Evolutionary conservation across 2,113 vertebrate genomes (phyloP).

Genomic region (Hystrix brachyura): DNA sequence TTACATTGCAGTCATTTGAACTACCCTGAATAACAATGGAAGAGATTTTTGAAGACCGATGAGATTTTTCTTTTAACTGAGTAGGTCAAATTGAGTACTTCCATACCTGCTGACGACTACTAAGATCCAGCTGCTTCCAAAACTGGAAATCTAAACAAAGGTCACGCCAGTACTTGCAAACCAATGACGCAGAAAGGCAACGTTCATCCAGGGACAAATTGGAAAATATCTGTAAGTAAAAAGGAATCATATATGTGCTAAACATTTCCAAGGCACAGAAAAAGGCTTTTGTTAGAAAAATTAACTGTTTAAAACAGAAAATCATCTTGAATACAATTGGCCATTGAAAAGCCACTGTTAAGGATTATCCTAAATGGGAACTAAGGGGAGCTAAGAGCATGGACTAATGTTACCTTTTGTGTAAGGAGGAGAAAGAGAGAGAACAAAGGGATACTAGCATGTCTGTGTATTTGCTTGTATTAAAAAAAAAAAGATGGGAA

Average conservation of each 20-base stretch:
- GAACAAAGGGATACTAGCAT: neutral
- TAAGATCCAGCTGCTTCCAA: slow-evolving; percentile 99
- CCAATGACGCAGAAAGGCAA: slow-evolving; percentile 96
- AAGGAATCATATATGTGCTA: neutral
- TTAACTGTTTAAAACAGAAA: slow-evolving; percentile 28
- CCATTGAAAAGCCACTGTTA: neutral
- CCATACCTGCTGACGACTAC: slow-evolving; percentile 97
- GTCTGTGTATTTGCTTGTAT: neutral
- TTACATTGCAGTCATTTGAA: neutral
- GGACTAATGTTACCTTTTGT: neutral
- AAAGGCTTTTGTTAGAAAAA: neutral
- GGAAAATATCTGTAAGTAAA: slow-evolving; percentile 94
- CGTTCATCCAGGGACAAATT: slow-evolving; percentile 97
- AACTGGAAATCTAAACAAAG: slow-evolving; percentile 99
- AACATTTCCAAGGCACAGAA: slow-evolving; percentile 27
- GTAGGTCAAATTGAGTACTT: neutral
- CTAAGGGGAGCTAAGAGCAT: neutral
- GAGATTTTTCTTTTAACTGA: slow-evolving; percentile 5
- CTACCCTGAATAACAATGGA: neutral
- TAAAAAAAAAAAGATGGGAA: neutral
- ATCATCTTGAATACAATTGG: neutral
- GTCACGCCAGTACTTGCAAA: slow-evolving; percentile 99
- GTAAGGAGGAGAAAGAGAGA: neutral
- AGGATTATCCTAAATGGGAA: neutral
- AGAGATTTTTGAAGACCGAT: slow-evolving; percentile 37